phyloP scores from a whole-genome alignment of 2,797 vertebrate genomes.

The Bufotes viridis region DNA sequence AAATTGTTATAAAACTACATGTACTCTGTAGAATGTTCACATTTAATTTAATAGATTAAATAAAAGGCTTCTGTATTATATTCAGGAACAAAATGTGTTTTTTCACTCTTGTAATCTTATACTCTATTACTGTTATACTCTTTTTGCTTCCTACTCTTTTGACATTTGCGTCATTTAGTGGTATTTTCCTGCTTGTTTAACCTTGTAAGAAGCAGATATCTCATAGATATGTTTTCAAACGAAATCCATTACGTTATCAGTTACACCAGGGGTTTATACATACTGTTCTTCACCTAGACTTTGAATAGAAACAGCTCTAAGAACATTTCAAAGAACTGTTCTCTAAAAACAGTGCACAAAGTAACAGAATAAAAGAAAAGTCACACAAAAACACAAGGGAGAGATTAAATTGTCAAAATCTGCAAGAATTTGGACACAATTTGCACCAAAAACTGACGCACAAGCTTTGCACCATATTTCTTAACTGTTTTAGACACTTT shows the following conservation, averaged over 20 bases:
- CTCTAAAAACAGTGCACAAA: background rate
- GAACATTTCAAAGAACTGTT: background rate
- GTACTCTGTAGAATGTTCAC: background rate
- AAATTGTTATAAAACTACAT: background rate
- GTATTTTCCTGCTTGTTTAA: constrained; percentile 1
- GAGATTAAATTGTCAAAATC: no score
- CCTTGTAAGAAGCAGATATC: background rate
- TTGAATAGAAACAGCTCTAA: background rate
- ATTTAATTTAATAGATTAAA: constrained; percentile 14
- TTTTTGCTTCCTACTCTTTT: background rate
- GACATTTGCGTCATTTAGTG: constrained; percentile 1
- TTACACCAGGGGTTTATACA: background rate
- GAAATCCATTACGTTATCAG: background rate
- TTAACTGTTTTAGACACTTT: no score
- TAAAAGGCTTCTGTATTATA: background rate
- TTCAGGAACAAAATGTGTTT: background rate
- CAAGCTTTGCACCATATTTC: no score
- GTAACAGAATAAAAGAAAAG: background rate
- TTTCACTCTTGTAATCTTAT: background rate
- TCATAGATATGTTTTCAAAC: background rate
- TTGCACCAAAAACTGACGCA: no score
- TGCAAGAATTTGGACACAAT: no score
- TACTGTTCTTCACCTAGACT: background rate
- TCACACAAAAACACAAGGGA: background rate
- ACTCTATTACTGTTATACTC: background rate